Percentiles rank a stretch among this genome's conserved stretches.
Evolutionary conservation across 2,797 vertebrate genomes (phyloP).

Genomic region (Pelodytes ibericus): DNA sequence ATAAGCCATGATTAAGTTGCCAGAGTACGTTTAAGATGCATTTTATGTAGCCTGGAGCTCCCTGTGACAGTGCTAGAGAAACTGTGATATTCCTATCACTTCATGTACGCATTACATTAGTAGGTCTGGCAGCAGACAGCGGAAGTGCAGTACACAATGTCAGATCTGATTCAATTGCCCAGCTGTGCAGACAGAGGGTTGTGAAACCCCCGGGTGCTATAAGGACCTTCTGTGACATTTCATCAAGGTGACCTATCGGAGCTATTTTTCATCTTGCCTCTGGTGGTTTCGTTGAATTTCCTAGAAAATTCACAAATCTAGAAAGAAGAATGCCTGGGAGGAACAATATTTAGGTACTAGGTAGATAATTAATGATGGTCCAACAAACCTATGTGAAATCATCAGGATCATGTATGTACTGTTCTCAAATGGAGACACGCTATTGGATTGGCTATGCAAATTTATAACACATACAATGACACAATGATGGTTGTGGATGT

Average conservation of each 20-base stretch:
- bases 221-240: slow-evolving; percentile 27
- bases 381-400: no score
- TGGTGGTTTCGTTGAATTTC: neutral
- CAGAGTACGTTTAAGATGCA: no score
- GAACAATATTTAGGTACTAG: no score
- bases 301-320: neutral
- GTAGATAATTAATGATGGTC: no score
- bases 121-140: neutral
- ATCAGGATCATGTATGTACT: no score
- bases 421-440: no score
- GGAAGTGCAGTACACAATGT: slow-evolving; percentile 7
- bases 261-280: slow-evolving; percentile 1
- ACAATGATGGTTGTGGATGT: no score
- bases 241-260: slow-evolving; percentile 42
- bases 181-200: slow-evolving; percentile 1
- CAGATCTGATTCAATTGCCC: slow-evolving; percentile 41
- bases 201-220: slow-evolving; percentile 16
- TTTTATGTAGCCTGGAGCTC: no score
- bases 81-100: neutral
- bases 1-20: no score
- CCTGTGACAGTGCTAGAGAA: no score
- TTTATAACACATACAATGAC: no score
- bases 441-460: no score
- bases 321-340: neutral
- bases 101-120: neutral